Evolutionary conservation across 1,140 invertebrate genomes (phyloP).

Genomic region (Drosophila tani): DNA sequence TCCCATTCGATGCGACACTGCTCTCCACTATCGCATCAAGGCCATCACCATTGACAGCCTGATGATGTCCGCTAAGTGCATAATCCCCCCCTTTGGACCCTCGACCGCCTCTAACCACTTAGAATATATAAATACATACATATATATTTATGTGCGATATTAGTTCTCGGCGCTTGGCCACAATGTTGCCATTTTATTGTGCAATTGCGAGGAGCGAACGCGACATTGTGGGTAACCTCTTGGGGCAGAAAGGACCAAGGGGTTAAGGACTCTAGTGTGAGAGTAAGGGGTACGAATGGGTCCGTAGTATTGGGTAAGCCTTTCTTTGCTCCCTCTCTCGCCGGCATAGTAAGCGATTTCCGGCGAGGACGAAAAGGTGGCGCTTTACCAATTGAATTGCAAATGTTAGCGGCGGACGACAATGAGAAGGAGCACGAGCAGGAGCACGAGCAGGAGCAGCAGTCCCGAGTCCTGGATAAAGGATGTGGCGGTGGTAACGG

Average conservation of each 20-base stretch:
- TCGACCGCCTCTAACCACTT: constrained; percentile 8
- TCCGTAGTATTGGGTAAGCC: constrained; percentile 62
- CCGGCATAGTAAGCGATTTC: constrained; percentile 79
- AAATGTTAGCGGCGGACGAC: constrained; percentile 71
- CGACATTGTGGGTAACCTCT: constrained; percentile 41
- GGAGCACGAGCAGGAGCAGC: background rate
- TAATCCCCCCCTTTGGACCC: constrained; percentile 2
- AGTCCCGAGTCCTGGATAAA: constrained; percentile 13
- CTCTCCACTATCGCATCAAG: constrained; percentile 13
- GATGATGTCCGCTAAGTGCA: constrained; percentile 54
- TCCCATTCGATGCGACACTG: background rate
- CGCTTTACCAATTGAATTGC: constrained; percentile 79
- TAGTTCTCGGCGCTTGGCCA: constrained; percentile 60
- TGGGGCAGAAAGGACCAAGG: background rate
- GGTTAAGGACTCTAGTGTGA: constrained; percentile 2
- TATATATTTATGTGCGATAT: constrained; percentile 66
- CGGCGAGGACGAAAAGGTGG: constrained; percentile 74
- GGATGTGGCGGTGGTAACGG: constrained; percentile 6
- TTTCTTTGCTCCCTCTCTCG: constrained; percentile 51
- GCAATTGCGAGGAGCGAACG: constrained; percentile 52
- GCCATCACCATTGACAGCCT: constrained; percentile 43
- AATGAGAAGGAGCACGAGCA: constrained; percentile 27
- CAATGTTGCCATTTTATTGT: constrained; percentile 76
- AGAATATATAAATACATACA: constrained; percentile 37
- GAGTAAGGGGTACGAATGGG: background rate